Percentiles rank a stretch among this genome's conserved stretches.
Conservation (phyloP, 2,888 invertebrate species). For the Ellobium chinense region DNA sequence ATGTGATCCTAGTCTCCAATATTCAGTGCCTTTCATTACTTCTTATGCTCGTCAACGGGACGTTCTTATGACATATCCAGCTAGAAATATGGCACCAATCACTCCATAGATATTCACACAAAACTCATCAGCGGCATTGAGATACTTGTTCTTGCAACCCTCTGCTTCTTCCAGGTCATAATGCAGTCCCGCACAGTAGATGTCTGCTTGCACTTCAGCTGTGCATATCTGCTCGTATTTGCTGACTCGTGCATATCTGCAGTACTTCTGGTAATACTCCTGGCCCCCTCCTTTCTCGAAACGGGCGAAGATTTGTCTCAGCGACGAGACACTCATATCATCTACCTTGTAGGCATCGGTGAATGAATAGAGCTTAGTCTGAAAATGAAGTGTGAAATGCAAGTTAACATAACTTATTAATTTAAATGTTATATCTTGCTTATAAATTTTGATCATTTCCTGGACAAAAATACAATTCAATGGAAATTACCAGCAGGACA, state of each 20-base stretch:
- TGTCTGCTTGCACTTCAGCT: not conserved
- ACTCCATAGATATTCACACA: not conserved
- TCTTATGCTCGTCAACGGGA: too few species aligned
- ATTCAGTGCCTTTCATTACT: too few species aligned
- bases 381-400: not conserved
- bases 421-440: too few species aligned
- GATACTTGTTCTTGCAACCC: not conserved
- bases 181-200: conserved; percentile 41
- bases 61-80: too few species aligned
- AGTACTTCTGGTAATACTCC: conserved; percentile 14
- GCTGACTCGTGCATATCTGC: conserved; percentile 33
- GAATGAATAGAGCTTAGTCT: conserved; percentile 44
- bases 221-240: conserved; percentile 20
- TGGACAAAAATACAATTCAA: too few species aligned
- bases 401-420: too few species aligned
- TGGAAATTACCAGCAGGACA: too few species aligned
- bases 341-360: conserved; percentile 39
- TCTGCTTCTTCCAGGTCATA: conserved; percentile 27
- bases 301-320: conserved; percentile 29
- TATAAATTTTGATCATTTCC: too few species aligned
- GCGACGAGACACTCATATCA: conserved; percentile 41
- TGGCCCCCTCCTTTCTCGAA: conserved; percentile 8
- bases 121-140: not conserved
- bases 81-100: too few species aligned
- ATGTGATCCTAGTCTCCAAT: too few species aligned